Evolutionary conservation across 2,888 invertebrate genomes (phyloP).

Genomic region (Sceliomorpha sp.): DNA sequence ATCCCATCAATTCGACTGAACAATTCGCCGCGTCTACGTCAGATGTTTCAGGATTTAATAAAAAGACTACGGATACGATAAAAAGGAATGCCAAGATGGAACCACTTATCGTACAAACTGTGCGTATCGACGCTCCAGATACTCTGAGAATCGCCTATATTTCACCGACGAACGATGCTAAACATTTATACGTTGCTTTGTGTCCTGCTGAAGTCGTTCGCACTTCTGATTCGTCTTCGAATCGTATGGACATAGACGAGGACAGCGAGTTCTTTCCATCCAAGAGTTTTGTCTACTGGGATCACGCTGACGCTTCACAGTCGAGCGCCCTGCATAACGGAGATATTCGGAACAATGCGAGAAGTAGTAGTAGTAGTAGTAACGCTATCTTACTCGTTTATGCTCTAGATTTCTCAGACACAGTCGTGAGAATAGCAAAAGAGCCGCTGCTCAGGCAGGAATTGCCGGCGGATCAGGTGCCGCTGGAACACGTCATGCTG

Average conservation of each 20-base stretch:
- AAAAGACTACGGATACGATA: constrained; percentile 68
- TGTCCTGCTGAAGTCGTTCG: too few species aligned
- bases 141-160: constrained; percentile 69
- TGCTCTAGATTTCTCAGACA: constrained; percentile 81
- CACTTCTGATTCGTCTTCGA: too few species aligned
- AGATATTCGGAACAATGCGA: constrained; percentile 76
- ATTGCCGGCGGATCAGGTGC: constrained; percentile 85
- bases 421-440: constrained; percentile 82
- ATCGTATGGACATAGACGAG: constrained; percentile 78
- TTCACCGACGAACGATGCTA: constrained; percentile 71
- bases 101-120: constrained; percentile 73
- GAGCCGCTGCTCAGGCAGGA: constrained; percentile 84
- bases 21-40: constrained; percentile 76
- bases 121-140: constrained; percentile 72
- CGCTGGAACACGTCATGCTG: constrained; percentile 86
- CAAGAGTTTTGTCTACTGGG: constrained; percentile 82
- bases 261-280: constrained; percentile 72
- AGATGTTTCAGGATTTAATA: constrained; percentile 67
- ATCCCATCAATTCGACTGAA: constrained; percentile 70
- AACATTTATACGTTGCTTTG: constrained; percentile 72
- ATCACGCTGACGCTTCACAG: constrained; percentile 83
- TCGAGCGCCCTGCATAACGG: constrained; percentile 83
- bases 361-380: constrained; percentile 27
- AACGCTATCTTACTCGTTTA: constrained; percentile 83
- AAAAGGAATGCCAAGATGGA: constrained; percentile 71